A percentile compares a stretch with the other conserved stretches of the same genome.
These are phyloP conservation scores for Sycobia sp. DNA, from an alignment of 1,140 invertebrate genomes.

Conservation along the genomic window DNA sequence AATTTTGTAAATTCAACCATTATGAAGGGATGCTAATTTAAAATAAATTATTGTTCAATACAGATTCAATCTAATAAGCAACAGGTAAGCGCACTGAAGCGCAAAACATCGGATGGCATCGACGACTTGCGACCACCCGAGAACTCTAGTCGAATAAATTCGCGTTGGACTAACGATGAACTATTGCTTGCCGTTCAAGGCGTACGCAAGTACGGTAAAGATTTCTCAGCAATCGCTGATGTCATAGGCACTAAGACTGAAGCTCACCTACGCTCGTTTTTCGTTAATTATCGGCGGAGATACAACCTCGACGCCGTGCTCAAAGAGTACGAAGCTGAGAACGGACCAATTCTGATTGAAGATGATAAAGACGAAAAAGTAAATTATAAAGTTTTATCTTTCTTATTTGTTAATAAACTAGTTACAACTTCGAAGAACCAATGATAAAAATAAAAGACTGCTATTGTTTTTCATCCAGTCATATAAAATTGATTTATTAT, in stretches of 20 bases:
- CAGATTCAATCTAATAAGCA: conserved; percentile 96
- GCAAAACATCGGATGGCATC: conserved; percentile 74
- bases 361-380: conserved; percentile 64
- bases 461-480: too few species aligned
- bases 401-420: too few species aligned
- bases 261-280: conserved; percentile 88
- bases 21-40: too few species aligned
- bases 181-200: conserved; percentile 88
- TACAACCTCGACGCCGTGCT: conserved; percentile 90
- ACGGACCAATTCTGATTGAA: conserved; percentile 67
- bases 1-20: too few species aligned
- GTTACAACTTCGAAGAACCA: too few species aligned
- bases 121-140: conserved; percentile 75
- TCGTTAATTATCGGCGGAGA: conserved; percentile 84
- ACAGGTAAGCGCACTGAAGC: conserved; percentile 82
- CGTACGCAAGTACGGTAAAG: conserved; percentile 92
- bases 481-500: too few species aligned
- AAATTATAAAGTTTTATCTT: conserved; percentile 11
- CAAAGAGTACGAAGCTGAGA: conserved; percentile 84
- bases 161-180: conserved; percentile 93
- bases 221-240: conserved; percentile 94
- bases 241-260: conserved; percentile 95
- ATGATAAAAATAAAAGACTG: too few species aligned
- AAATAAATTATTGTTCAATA: too few species aligned
- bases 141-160: conserved; percentile 76